A percentile compares a stretch with the other conserved stretches of the same genome.
Evolutionary conservation across 2,888 invertebrate genomes (phyloP).

Genomic region (Spatulosminthurus flaviceps): DNA sequence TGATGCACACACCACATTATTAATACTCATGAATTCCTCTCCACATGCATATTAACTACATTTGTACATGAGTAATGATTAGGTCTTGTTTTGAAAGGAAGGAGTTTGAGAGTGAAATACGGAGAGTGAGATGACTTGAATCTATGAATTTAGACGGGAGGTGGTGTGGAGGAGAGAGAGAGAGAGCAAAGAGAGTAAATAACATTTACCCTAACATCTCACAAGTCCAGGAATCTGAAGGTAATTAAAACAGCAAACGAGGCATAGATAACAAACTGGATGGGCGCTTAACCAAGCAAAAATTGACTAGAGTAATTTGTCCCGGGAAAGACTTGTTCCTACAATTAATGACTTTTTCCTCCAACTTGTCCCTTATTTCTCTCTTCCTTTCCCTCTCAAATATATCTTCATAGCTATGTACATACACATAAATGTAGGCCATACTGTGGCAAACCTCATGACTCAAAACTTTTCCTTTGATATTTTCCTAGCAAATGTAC

Average conservation of each 20-base stretch:
- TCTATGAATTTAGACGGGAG: too few species aligned
- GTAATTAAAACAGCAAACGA: constrained; percentile 37
- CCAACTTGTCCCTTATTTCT: neutral
- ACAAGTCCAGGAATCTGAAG: constrained; percentile 8
- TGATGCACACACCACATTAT: too few species aligned
- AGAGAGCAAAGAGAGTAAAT: neutral
- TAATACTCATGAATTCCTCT: too few species aligned
- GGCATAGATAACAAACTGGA: constrained; percentile 34
- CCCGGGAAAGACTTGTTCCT: constrained; percentile 13
- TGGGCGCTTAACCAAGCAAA: constrained; percentile 28
- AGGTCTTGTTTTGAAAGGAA: too few species aligned
- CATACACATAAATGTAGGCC: neutral
- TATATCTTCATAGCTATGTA: neutral
- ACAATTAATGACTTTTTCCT: constrained; percentile 19
- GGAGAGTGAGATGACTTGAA: too few species aligned
- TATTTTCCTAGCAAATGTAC: neutral
- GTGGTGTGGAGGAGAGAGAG: neutral
- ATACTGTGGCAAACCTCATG: neutral
- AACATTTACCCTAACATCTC: neutral
- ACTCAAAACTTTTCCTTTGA: constrained; percentile 13
- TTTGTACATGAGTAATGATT: too few species aligned
- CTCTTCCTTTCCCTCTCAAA: neutral
- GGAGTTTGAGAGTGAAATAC: too few species aligned
- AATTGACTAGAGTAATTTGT: constrained; percentile 34
- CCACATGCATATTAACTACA: too few species aligned